Evolutionary conservation across 1,140 invertebrate genomes (phyloP).

Genomic region (Lycorma delicatula): DNA sequence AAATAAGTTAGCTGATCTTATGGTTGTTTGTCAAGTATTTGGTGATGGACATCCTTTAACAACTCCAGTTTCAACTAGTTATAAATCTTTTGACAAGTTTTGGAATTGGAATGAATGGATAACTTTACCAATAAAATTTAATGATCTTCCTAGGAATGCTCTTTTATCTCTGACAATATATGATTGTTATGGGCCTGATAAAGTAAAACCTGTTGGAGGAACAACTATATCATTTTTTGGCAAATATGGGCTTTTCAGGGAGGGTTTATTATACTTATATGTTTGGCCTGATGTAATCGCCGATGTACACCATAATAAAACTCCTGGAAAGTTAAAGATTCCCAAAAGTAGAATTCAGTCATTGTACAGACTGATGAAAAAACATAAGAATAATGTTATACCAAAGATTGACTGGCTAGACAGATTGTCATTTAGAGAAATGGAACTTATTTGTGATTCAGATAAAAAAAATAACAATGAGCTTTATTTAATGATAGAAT

Average conservation of each 20-base stretch:
- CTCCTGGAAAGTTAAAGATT: constrained; percentile 87
- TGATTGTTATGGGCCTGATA: constrained; percentile 80
- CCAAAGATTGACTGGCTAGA: constrained; percentile 96
- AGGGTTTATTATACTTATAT: constrained; percentile 68
- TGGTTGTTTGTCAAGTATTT: neutral
- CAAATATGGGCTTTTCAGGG: constrained; percentile 80
- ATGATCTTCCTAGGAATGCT: constrained; percentile 83
- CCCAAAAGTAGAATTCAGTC: no score
- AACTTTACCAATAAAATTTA: constrained; percentile 80
- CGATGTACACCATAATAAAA: constrained; percentile 57
- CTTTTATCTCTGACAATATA: constrained; percentile 87
- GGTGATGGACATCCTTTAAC: neutral
- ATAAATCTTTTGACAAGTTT: constrained; percentile 4
- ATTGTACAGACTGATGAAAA: constrained; percentile 66
- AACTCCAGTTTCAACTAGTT: neutral
- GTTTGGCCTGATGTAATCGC: constrained; percentile 74
- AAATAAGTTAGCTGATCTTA: neutral
- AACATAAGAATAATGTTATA: constrained; percentile 89
- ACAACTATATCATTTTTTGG: constrained; percentile 87
- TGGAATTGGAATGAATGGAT: constrained; percentile 98
- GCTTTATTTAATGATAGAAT: constrained; percentile 94
- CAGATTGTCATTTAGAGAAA: constrained; percentile 87
- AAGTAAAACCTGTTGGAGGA: constrained; percentile 75
- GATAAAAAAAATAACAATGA: constrained; percentile 89
- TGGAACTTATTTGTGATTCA: constrained; percentile 90